Base-by-base conservation (phyloP, 2,888 invertebrate species). In the Hofmannophila pseudospretella region DNA sequence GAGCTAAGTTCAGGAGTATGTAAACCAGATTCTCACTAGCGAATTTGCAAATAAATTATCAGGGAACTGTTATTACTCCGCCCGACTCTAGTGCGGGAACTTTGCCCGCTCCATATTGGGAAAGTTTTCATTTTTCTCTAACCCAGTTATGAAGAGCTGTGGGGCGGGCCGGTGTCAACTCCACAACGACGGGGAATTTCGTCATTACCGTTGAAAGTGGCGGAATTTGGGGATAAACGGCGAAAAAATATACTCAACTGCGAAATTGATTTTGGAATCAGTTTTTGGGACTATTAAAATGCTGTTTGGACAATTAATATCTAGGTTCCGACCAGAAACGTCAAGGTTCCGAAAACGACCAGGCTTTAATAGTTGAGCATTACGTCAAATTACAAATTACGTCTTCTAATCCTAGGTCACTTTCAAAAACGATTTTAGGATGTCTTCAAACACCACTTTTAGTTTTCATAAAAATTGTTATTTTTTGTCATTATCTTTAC, bases 101-200 rank as follows among this genome's bases (percentile, higher is more conserved):
- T 71, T 67, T 41, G 39, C 44, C 45, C 50, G 56, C 55, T 57
- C 62, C 70, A 75, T 81, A 81, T 82, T 82, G 75, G 68, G 38
- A 77, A 82, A 82, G 75, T 82, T 82, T 78, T 64, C 69, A 76
- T 80, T 79, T 79, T 79, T 75, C 72, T 70, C 65, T 72, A 79
- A 81, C 81, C 79, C 65, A 78, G 75, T 78, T 79, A 75, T 59
- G 60, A 67, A 59, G 59, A 62, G 51, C 61, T 62, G 56, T 58
- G 51, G 44, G 41, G 47, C 52, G 54, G 48, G 54, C 54, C 58
- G 54, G 61, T 70, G 71, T 71, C 69, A 73, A 69, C 60, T 65
- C 67, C 48, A 44, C 50, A 51, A 47, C 54, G 52, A 53, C 46
- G 49, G 61, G 63, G 62, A 64, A 64, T 76, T 72, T 72, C 73